Base-by-base conservation (phyloP, 2,888 invertebrate genomes). In the Serripes groenlandicus region DNA sequence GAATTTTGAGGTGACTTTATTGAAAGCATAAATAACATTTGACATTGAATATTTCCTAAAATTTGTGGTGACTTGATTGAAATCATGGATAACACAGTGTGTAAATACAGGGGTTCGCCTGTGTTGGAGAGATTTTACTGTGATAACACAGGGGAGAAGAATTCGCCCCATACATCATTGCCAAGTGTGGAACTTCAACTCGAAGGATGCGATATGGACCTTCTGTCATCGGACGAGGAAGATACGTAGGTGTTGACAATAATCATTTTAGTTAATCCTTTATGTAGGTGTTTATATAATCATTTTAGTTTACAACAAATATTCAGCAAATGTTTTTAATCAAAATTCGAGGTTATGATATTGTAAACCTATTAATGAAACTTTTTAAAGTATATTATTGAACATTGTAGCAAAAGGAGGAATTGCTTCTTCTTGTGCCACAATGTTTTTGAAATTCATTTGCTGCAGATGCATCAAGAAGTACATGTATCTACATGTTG, bases 151-250 rank as follows among this genome's bases (percentile, higher is more conserved):
- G 52, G 28, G 52, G 52, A 52, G 18, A n/a, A 21, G 28, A 70
- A 52, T 42, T 70, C 70, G n/a, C 70, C 70, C n/a, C 71, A 32
- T 35, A 58, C 56, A 9, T 58, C 71, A n/a, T 32, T 56, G 26
- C 71, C 71, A 11, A 56, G 71, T 58, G 71, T 71, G 23, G 71
- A 71, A 32, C 58, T 71, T 52, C 54, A 71, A 21, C 35, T 71
- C 35, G 71, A 71, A 28, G 71, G 71, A 4, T 71, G 71, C 26
- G 56, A 71, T 34, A 71, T 71, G 35, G 71, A 71, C 56, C 56
- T 71, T 34, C 35, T 71, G 0, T 56, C 71, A 34, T 71, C 71
- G n/a, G 71, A 71, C 11, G 71, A 71, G 34, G 71, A 71, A 18
- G 56, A 58, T n/a, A 56, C 28, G 71, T 71, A 71, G n/a, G 71